phyloP scores from a whole-genome alignment of 2,797 vertebrate genomes.

The Botia almorhae region DNA sequence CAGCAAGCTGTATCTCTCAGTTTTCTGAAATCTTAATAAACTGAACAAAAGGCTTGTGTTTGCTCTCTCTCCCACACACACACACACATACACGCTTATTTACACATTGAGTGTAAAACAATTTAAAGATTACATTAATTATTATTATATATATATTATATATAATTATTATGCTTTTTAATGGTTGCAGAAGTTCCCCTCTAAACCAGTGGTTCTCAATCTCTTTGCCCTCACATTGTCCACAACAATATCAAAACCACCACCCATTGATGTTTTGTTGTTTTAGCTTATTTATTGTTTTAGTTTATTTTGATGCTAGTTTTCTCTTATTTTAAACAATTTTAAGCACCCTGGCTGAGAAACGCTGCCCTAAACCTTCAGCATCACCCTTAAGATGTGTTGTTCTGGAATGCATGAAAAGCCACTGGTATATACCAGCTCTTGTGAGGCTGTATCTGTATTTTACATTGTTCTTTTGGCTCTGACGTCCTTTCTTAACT shows the following conservation, averaged over 20 bases:
- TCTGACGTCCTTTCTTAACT: conserved; percentile 22
- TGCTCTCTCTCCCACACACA: conserved; percentile 10
- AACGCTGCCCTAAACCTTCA: neutral
- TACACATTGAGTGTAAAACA: conserved; percentile 12
- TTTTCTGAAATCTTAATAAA: neutral
- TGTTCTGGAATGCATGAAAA: conserved; percentile 34
- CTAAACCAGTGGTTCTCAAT: too few relatives aligned
- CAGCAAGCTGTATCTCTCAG: neutral
- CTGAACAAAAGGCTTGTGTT: neutral
- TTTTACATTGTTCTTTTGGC: conserved; percentile 48
- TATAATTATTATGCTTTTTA: too few relatives aligned
- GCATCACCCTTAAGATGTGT: neutral
- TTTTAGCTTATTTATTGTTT: too few relatives aligned
- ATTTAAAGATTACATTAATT: neutral
- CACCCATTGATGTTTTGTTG: too few relatives aligned
- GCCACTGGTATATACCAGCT: conserved; percentile 19
- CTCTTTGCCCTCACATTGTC: too few relatives aligned
- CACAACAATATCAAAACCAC: too few relatives aligned
- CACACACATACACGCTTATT: conserved; percentile 47
- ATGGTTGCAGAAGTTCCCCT: neutral
- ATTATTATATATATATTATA: too few relatives aligned
- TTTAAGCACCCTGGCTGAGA: too few relatives aligned
- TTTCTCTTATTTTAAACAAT: too few relatives aligned
- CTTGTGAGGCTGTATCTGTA: conserved; percentile 43
- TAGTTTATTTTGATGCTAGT: too few relatives aligned